phyloP scores from a whole-genome alignment of 1,140 invertebrate genomes.

The Pantala flavescens region DNA sequence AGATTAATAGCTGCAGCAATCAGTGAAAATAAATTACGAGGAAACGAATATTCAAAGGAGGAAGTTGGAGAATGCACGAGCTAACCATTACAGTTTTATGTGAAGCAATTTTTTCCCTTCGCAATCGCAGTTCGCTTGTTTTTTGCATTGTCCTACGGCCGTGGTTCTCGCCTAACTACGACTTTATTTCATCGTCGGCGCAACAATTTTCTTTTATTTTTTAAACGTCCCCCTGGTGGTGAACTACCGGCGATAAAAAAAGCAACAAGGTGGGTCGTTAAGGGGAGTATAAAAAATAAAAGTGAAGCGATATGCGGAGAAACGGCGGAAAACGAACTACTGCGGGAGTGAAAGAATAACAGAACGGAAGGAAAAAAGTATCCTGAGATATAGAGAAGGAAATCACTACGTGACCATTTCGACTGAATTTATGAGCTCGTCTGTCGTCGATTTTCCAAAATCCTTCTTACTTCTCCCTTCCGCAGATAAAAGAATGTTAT shows the following conservation, averaged over 20 bases:
- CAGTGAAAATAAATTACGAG: background rate
- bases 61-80: background rate
- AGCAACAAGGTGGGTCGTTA: constrained; percentile 7
- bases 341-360: background rate
- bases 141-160: background rate
- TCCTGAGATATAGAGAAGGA: background rate
- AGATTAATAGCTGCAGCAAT: too few relatives aligned
- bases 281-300: background rate
- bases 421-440: too few relatives aligned
- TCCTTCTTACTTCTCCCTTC: too few relatives aligned
- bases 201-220: constrained; percentile 3
- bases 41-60: background rate
- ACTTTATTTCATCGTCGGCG: background rate
- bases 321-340: background rate
- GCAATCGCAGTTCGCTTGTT: background rate
- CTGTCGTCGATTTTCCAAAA: too few relatives aligned
- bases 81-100: background rate
- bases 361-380: background rate
- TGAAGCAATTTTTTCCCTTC: background rate
- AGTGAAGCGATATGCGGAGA: background rate
- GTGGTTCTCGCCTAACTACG: background rate
- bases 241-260: constrained; percentile 7
- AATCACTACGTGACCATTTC: background rate
- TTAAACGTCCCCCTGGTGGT: background rate
- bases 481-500: too few relatives aligned